phyloP scores from a whole-genome alignment of 2,113 vertebrate genomes.

The Larimichthys polyactis region DNA sequence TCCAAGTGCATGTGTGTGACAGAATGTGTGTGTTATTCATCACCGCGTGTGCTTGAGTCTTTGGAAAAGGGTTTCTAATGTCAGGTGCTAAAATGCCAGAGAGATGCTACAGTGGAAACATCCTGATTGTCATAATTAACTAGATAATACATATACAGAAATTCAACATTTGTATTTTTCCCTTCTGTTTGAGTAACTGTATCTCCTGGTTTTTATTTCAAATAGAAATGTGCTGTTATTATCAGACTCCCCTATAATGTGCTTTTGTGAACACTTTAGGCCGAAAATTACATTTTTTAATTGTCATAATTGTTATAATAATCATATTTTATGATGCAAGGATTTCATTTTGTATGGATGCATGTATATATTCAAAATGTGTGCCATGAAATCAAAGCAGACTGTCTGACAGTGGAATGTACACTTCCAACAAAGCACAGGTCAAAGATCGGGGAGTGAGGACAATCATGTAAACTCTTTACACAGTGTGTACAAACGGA shows the following conservation, averaged over 20 bases:
- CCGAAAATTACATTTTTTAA: conserved; percentile 2
- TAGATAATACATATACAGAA: conserved; percentile 35
- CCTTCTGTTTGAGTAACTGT: conserved; percentile 35
- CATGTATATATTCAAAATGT: conserved; percentile 8
- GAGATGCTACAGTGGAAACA: conserved; percentile 62
- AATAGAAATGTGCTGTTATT: conserved; percentile 55
- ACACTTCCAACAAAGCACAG: conserved; percentile 23
- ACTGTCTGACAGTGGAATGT: conserved; percentile 36
- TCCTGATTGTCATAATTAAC: conserved; percentile 79
- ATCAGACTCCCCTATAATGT: conserved; percentile 27
- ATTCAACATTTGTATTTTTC: conserved; percentile 46
- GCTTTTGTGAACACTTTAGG: conserved; percentile 33
- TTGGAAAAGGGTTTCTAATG: conserved; percentile 58
- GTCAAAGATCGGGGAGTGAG: conserved; percentile 16
- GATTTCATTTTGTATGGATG: neutral
- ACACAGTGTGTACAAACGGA: conserved; percentile 64
- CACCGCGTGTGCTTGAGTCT: conserved; percentile 57
- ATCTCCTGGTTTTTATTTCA: conserved; percentile 4
- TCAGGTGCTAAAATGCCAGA: conserved; percentile 43
- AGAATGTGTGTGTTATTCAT: conserved; percentile 33
- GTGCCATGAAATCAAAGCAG: conserved; percentile 22
- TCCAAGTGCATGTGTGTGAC: conserved; percentile 26
- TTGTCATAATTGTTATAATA: neutral
- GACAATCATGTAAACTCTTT: conserved; percentile 60
- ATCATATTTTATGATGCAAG: neutral